A percentile compares a stretch with the other conserved stretches of the same genome.
Conservation (phyloP, 2,113 vertebrate species). For the Lampris megalopsis region DNA sequence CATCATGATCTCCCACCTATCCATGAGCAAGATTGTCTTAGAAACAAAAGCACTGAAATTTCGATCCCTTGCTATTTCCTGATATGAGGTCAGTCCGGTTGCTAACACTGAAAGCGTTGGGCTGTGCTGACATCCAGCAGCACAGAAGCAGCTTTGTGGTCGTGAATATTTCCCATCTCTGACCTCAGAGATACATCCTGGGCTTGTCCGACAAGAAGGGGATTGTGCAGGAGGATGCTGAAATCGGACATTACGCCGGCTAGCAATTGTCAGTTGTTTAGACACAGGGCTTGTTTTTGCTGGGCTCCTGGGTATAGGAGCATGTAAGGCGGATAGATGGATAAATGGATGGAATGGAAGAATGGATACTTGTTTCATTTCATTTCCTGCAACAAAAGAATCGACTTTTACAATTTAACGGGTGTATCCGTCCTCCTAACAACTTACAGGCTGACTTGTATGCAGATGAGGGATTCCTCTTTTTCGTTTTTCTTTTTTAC, state of each 20-base stretch:
- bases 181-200: constrained; percentile 67
- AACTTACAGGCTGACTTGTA: no score
- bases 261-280: constrained; percentile 65
- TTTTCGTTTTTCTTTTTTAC: no score
- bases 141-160: constrained; percentile 66
- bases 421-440: no score
- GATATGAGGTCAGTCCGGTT: constrained; percentile 35
- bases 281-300: constrained; percentile 67
- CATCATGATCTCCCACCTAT: constrained; percentile 32
- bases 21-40: constrained; percentile 9
- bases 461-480: no score
- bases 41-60: constrained; percentile 22
- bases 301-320: constrained; percentile 61
- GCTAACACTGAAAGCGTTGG: constrained; percentile 59
- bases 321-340: constrained; percentile 2
- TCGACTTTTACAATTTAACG: no score
- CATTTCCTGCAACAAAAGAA: no score
- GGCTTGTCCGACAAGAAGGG: constrained; percentile 54
- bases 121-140: constrained; percentile 51
- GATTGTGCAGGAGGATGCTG: constrained; percentile 61
- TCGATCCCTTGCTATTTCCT: constrained; percentile 18
- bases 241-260: constrained; percentile 38
- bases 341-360: background rate
- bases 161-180: constrained; percentile 53
- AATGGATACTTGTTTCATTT: background rate